A percentile compares a stretch with the other conserved stretches of the same genome.
Evolutionary conservation across 2,113 vertebrate species (phyloP).

Genomic region (Apus apus): DNA sequence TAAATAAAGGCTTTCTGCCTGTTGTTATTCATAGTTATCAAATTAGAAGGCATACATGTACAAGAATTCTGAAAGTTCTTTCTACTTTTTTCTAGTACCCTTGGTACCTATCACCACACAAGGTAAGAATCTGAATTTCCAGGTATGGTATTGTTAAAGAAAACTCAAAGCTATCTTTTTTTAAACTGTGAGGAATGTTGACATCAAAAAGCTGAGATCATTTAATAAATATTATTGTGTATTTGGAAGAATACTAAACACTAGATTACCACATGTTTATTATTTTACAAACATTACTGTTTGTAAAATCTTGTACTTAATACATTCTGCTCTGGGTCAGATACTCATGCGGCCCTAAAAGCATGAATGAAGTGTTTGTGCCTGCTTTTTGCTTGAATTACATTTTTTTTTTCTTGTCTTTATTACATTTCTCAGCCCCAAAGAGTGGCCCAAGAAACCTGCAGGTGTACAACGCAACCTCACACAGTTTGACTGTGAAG

Average conservation of each 20-base stretch:
- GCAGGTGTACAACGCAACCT: constrained; percentile 90
- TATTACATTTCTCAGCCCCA: constrained; percentile 72
- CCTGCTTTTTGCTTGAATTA: background rate
- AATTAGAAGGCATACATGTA: background rate
- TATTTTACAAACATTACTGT: constrained; percentile 1
- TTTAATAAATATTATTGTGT: background rate
- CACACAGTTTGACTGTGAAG: constrained; percentile 85
- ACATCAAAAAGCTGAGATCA: background rate
- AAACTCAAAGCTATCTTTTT: background rate
- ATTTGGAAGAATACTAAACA: constrained; percentile 4
- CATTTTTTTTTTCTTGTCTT: background rate
- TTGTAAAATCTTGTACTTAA: background rate
- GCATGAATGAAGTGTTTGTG: background rate
- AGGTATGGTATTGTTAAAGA: background rate
- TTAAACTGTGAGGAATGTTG: background rate
- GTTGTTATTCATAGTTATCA: background rate
- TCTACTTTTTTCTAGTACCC: constrained; percentile 80
- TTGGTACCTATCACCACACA: constrained; percentile 73
- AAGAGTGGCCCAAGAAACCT: constrained; percentile 88
- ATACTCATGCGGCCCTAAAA: background rate
- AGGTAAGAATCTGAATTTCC: constrained; percentile 79
- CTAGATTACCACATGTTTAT: background rate
- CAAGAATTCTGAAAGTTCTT: constrained; percentile 41
- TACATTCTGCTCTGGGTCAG: background rate
- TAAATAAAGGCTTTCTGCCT: background rate